A percentile compares a stretch with the other conserved stretches of the same genome.
Evolutionary conservation across 2,888 invertebrate species (phyloP).

Genomic region (Oligia latruncula): DNA sequence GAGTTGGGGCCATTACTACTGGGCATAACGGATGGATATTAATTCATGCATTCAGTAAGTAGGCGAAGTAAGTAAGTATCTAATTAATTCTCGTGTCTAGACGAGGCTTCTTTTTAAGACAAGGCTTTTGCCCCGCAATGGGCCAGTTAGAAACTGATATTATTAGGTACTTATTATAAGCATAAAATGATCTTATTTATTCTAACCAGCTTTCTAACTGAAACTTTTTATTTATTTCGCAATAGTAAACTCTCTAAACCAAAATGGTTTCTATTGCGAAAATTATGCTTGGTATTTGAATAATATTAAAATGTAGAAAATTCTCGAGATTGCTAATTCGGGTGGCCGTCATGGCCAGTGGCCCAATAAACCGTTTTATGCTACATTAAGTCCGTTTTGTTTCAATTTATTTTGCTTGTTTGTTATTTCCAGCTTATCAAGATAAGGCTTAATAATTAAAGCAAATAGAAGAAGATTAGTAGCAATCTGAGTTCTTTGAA

Average conservation of each 20-base stretch:
- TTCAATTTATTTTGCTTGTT: conserved; percentile 21
- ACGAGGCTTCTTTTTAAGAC: neutral
- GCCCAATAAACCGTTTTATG: conserved; percentile 58
- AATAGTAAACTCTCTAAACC: conserved; percentile 47
- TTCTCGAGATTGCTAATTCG: conserved; percentile 37
- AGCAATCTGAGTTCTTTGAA: neutral
- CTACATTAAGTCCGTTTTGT: conserved; percentile 38
- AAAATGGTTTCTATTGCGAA: conserved; percentile 50
- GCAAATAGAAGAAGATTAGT: neutral
- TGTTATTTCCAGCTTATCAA: conserved; percentile 12
- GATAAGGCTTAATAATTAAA: conserved; percentile 1
- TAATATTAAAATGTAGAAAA: conserved; percentile 46
- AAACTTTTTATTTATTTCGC: conserved; percentile 36
- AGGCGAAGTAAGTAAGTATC: neutral
- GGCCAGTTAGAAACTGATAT: neutral
- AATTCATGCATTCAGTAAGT: neutral
- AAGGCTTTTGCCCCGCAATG: neutral
- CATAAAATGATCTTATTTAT: conserved; percentile 42
- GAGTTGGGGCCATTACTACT: neutral
- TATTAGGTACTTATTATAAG: conserved; percentile 19
- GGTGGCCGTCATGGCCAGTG: conserved; percentile 69
- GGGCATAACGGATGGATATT: neutral
- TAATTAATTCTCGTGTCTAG: neutral
- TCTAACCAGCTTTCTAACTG: conserved; percentile 54
- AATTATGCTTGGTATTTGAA: conserved; percentile 51